phyloP scores from a whole-genome alignment of 2,113 vertebrate genomes.

The Anser brachyrhynchus region DNA sequence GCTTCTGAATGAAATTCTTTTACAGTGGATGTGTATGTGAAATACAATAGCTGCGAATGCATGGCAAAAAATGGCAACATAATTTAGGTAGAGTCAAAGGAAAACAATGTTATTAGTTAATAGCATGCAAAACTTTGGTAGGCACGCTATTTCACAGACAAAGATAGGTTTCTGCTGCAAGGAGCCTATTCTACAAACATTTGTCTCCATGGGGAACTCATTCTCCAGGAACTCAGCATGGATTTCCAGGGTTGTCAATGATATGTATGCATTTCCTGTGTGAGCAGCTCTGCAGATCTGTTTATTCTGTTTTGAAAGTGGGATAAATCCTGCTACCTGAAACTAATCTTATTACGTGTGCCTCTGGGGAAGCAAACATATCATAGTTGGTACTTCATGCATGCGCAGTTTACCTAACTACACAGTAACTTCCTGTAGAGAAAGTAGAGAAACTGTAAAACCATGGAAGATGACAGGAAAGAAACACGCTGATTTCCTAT shows the following conservation, averaged over 20 bases:
- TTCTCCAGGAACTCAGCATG: neutral
- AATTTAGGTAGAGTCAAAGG: neutral
- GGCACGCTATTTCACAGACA: neutral
- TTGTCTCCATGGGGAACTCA: neutral
- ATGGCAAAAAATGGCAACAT: neutral
- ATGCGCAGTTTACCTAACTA: neutral
- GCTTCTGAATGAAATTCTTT: conserved; percentile 82
- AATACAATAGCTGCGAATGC: conserved; percentile 64
- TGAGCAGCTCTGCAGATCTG: neutral
- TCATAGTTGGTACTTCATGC: neutral
- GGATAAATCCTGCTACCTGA: neutral
- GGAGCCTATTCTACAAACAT: neutral
- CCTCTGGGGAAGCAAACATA: neutral
- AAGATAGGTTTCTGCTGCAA: neutral
- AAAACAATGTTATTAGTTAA: neutral
- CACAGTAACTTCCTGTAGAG: neutral
- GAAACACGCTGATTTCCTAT: neutral
- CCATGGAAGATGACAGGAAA: neutral
- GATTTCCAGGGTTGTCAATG: neutral
- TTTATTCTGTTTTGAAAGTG: neutral
- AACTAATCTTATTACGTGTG: neutral
- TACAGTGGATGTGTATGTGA: neutral
- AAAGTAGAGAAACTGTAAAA: neutral
- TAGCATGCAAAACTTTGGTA: neutral
- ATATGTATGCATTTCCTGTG: neutral